Evolutionary conservation across 2,888 invertebrate genomes (phyloP).

Genomic region (Plebejus argus): DNA sequence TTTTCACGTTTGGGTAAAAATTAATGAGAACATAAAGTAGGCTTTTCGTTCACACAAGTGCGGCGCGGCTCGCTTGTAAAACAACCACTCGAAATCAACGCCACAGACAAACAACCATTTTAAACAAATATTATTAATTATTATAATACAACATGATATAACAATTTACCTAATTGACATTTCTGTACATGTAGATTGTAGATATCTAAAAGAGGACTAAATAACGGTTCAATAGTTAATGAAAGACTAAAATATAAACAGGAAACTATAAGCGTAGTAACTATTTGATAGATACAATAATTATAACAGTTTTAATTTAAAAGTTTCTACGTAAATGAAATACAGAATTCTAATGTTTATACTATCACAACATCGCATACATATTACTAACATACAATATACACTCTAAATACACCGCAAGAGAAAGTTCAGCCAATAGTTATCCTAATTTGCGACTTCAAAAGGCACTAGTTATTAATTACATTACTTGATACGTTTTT

Average conservation of each 20-base stretch:
- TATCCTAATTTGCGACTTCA: slow-evolving; percentile 55
- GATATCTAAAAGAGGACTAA: background rate
- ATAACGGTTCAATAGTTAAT: background rate
- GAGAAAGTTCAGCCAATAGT: slow-evolving; percentile 40
- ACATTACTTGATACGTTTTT: slow-evolving; percentile 55
- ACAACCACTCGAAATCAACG: slow-evolving; percentile 4
- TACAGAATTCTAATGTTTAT: slow-evolving; percentile 7
- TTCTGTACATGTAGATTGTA: background rate
- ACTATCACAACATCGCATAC: slow-evolving; percentile 50
- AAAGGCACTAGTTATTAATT: slow-evolving; percentile 68
- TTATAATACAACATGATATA: background rate
- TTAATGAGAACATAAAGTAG: slow-evolving; percentile 4
- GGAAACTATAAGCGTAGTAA: background rate
- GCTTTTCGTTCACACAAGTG: background rate
- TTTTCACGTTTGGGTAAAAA: background rate
- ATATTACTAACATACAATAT: slow-evolving; percentile 38
- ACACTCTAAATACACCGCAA: slow-evolving; percentile 33
- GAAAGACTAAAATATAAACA: background rate
- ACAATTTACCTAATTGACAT: background rate
- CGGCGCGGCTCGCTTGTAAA: background rate
- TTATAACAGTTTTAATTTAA: background rate
- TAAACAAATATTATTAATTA: background rate
- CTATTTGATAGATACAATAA: background rate
- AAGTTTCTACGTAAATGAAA: background rate
- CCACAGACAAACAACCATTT: background rate